Evolutionary conservation across 2,888 invertebrate species (phyloP).

Genomic region (Trachelus troglodyta): DNA sequence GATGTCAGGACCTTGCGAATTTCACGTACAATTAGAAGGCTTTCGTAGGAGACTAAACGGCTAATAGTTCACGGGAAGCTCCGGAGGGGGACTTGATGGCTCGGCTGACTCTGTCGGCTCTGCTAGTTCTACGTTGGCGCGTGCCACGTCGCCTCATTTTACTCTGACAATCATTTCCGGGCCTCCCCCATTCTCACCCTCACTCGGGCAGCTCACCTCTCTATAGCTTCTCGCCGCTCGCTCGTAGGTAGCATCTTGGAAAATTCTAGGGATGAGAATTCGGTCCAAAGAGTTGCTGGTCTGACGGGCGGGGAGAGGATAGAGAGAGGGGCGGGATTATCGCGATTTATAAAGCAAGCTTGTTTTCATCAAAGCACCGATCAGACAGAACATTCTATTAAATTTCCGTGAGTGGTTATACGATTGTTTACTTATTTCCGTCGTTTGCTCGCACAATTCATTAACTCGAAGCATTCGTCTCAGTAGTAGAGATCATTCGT

Average conservation of each 20-base stretch:
- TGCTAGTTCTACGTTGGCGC: not conserved
- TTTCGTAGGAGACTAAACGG: slow-evolving; percentile 56
- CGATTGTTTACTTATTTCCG: too few species aligned
- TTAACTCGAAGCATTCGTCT: too few species aligned
- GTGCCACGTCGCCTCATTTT: slow-evolving; percentile 48
- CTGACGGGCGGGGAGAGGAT: not conserved
- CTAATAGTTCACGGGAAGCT: slow-evolving; percentile 45
- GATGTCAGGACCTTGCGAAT: slow-evolving; percentile 46
- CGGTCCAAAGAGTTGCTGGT: slow-evolving; percentile 32
- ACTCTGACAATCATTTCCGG: slow-evolving; percentile 51
- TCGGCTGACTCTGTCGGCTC: too few species aligned
- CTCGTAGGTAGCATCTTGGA: not conserved
- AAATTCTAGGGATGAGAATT: slow-evolving; percentile 30
- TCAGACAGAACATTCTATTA: too few species aligned
- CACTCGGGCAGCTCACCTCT: too few species aligned
- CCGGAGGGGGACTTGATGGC: too few species aligned
- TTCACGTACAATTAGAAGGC: slow-evolving; percentile 60
- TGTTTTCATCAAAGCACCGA: slow-evolving; percentile 54
- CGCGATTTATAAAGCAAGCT: slow-evolving; percentile 59
- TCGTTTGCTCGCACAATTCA: too few species aligned
- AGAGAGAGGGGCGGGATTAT: slow-evolving; percentile 9
- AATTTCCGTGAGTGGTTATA: too few species aligned
- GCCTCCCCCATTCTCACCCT: slow-evolving; percentile 4
- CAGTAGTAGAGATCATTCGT: too few species aligned
- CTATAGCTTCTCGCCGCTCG: too few species aligned